phyloP scores from a whole-genome alignment of 2,113 vertebrate species.

The Cyphomyrus discorhynchus region DNA sequence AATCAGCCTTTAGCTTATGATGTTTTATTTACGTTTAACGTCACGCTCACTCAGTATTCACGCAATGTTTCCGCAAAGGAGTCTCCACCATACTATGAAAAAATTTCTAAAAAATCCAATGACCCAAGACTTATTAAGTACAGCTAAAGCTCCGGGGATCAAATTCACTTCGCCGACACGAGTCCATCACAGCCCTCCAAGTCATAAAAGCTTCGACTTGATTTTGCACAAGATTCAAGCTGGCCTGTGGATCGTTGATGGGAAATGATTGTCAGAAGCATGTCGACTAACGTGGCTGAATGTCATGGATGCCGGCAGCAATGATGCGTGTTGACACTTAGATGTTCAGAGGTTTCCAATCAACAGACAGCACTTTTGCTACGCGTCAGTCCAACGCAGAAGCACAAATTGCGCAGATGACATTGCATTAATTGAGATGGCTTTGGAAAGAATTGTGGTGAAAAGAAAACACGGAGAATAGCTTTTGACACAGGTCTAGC shows the following conservation, averaged over 20 bases:
- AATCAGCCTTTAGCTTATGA: neutral
- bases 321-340: slow-evolving; percentile 49
- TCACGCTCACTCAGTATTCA: neutral
- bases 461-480: slow-evolving; percentile 30
- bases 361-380: slow-evolving; percentile 31
- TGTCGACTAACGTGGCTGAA: slow-evolving; percentile 39
- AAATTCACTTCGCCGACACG: neutral
- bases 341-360: slow-evolving; percentile 48
- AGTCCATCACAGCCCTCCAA: neutral
- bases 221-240: neutral
- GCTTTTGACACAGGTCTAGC: neutral
- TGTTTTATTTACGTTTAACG: neutral
- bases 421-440: neutral
- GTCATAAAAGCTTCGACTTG: neutral
- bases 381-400: slow-evolving; percentile 31
- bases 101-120: neutral
- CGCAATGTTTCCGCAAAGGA: neutral
- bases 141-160: neutral
- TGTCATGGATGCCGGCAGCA: slow-evolving; percentile 45
- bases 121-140: neutral
- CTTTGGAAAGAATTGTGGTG: slow-evolving; percentile 32
- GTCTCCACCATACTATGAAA: neutral
- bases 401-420: slow-evolving; percentile 20
- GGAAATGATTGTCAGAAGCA: slow-evolving; percentile 21
- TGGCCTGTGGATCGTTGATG: neutral